Evolutionary conservation across 2,113 vertebrate species (phyloP), one percentile per base, ranked within the genome.

Genomic region (Vulpes ferrilata): DNA sequence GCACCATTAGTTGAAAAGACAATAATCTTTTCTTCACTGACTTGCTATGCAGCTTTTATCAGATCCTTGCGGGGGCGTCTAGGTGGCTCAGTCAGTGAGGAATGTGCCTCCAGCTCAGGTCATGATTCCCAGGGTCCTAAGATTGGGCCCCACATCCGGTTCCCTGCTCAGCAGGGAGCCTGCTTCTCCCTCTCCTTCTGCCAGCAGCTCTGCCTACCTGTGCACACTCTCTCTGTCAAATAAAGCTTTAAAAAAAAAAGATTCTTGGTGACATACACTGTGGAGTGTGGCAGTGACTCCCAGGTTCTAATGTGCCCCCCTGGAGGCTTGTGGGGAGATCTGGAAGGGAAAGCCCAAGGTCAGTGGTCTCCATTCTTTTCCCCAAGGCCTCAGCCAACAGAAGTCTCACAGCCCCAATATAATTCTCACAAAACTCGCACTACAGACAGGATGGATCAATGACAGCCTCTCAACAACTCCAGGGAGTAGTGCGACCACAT

Each of bases 361-460:
- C 8, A 2, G 15, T 1, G 62, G 60, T 19, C 12, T 60, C 88
- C 48, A 6, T n/a, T 6, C 11, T 22, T 16, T n/a, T 65, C 43
- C 38, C 25, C 48, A 11, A 3, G 3, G 30, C 35, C 4, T 87
- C 64, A 8, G 64, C 69, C 60, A 2, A 62, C 27, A 59, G 53
- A 27, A 32, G 27, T 27, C 19, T 43, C 20, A 16, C 27, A 23
- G 11, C 35, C n/a, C 71, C 27, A 19, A 10, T 0, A 11, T 3
- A 32, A 17, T n/a, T 8, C 59, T 11, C 5, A 2, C 3, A 17
- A 43, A 67, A 62, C 59, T n/a, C 7, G 64, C n/a, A 10, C 51
- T 2, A 13, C 19, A 5, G 19, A 15, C 32, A 1, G 11, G 25
- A 1, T 6, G 23, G 11, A 69, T 53, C 51, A 20, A 13, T 15